Base-by-base conservation (phyloP, 1,140 invertebrate species). In the Lepidostoma basale region DNA sequence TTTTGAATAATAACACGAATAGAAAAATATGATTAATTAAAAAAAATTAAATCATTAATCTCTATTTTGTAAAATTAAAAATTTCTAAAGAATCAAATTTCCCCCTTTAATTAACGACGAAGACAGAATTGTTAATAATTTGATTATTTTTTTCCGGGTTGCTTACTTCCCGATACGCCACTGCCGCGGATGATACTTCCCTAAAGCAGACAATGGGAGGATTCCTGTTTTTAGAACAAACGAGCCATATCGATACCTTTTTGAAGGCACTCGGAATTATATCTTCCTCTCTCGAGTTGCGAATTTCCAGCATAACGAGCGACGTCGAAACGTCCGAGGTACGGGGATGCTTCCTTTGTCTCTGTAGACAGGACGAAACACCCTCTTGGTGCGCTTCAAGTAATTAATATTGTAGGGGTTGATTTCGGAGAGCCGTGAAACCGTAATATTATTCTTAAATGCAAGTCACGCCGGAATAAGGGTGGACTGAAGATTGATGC, bases 211-310 rank as follows among this genome's bases (percentile, higher is more conserved):
- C 33, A 65, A 54, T 42, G n/a, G 62, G 54, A 25, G 28, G 8
- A 1, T 16, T 16, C 49, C 5, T 65, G 62, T 65, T 65, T 65
- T 65, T 54, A 65, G 62, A 65, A 65, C 62, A 52, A 56, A 28
- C 30, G 42, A 65, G 47, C 47, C 6, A 10, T 30, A 56, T 65
- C 47, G 47, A 65, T 65, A 33, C 49, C 49, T 39, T 39, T 47
- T 12, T 18, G 62, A 28, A 47, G 23, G 36, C 25, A 22, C 42
- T 23, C 16, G 30, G 45, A 63, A 36, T n/a, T n/a, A n/a, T 28
- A 28, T 9, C 44, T 23, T 10, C 26, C 26, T 16, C 49, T 20
- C 33, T 10, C 2, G n/a, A n/a, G n/a, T n/a, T n/a, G 16, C 22
- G 23, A 20, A 23, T 44, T 45, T 28, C 4, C 42, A 10, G 20